A percentile compares a stretch with the other conserved stretches of the same genome.
These are phyloP conservation scores for Thyatira batis DNA, from an alignment of 2,888 invertebrate genomes.

Conservation along the genomic window DNA sequence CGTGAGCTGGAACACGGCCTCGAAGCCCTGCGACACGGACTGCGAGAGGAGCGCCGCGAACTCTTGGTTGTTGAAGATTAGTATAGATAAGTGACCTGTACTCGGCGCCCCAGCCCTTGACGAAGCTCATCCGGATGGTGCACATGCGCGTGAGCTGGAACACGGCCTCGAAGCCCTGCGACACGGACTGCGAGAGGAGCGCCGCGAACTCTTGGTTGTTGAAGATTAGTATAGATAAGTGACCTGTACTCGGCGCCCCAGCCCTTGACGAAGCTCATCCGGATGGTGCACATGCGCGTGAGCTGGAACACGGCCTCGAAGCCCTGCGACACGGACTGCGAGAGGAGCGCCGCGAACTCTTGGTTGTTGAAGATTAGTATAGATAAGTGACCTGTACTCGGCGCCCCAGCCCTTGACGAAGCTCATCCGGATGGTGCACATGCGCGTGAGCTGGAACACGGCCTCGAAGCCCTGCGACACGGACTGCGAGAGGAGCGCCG, in stretches of 20 bases:
- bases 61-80: too few relatives aligned
- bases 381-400: constrained; percentile 97
- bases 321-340: constrained; percentile 97
- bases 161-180: constrained; percentile 98
- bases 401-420: constrained; percentile 99
- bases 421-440: constrained; percentile 99
- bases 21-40: constrained; percentile 98
- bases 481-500: constrained; percentile 95
- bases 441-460: constrained; percentile 97
- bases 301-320: constrained; percentile 99
- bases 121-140: constrained; percentile 99
- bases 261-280: constrained; percentile 99
- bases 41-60: constrained; percentile 97
- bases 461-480: constrained; percentile 99
- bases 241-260: constrained; percentile 98
- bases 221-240: too few relatives aligned
- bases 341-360: constrained; percentile 97
- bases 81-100: too few relatives aligned
- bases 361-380: too few relatives aligned
- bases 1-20: constrained; percentile 98
- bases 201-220: constrained; percentile 99
- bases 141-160: constrained; percentile 99
- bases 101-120: constrained; percentile 99
- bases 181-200: constrained; percentile 95
- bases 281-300: constrained; percentile 98